A percentile compares a stretch with the other conserved stretches of the same genome.
phyloP scores from a whole-genome alignment of 1,140 invertebrate genomes.

The Drosophila lowei region DNA sequence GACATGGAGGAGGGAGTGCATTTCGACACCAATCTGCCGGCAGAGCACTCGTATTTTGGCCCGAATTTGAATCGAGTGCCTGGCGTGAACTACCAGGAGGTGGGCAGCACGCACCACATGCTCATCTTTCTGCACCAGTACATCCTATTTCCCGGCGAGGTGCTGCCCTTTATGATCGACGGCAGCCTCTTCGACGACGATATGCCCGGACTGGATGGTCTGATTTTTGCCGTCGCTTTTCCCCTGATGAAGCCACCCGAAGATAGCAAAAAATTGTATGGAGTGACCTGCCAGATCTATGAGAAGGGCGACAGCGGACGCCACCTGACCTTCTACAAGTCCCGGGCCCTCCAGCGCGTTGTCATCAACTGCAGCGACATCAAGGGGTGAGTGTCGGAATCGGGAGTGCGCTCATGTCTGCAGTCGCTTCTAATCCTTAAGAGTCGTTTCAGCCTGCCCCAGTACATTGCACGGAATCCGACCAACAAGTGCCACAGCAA shows the following conservation, averaged over 20 bases:
- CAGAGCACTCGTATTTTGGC: slow-evolving; percentile 81
- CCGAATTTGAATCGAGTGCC: slow-evolving; percentile 69
- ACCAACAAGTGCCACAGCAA: slow-evolving; percentile 83
- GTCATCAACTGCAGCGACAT: slow-evolving; percentile 66
- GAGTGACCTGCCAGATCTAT: slow-evolving; percentile 81
- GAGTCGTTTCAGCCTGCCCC: slow-evolving; percentile 45
- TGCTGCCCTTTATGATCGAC: slow-evolving; percentile 87
- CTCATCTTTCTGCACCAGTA: slow-evolving; percentile 86
- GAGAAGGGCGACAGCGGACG: slow-evolving; percentile 68
- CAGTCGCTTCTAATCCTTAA: background rate
- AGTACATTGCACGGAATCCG: slow-evolving; percentile 70
- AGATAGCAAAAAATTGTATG: slow-evolving; percentile 65
- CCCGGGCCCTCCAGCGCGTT: slow-evolving; percentile 73
- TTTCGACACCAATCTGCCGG: slow-evolving; percentile 79
- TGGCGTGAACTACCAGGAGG: slow-evolving; percentile 74
- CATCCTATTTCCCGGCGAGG: slow-evolving; percentile 89
- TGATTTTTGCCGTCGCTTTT: slow-evolving; percentile 76
- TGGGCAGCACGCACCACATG: slow-evolving; percentile 82
- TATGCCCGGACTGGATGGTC: slow-evolving; percentile 60
- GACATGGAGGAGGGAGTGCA: slow-evolving; percentile 61
- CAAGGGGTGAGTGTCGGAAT: slow-evolving; percentile 51
- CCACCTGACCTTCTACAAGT: slow-evolving; percentile 69
- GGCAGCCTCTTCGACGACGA: slow-evolving; percentile 70
- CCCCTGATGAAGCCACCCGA: slow-evolving; percentile 59
- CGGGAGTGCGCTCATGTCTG: background rate